phyloP scores from a whole-genome alignment of 1,140 invertebrate species.

The Leptopilina boulardi region DNA sequence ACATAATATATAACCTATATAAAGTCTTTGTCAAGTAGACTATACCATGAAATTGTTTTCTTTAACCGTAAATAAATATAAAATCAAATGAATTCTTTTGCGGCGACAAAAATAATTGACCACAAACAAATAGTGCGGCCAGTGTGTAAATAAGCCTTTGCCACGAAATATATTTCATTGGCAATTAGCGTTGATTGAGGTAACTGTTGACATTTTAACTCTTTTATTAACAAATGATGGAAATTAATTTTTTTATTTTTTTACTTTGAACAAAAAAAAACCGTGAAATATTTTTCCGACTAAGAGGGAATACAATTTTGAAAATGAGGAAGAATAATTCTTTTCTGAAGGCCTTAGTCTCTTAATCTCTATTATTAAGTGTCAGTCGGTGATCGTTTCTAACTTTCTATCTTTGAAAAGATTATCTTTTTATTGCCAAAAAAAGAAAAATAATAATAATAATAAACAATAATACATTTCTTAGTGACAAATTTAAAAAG shows the following conservation, averaged over 20 bases:
- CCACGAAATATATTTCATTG: conserved; percentile 16
- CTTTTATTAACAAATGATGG: not conserved
- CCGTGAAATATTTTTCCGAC: not conserved
- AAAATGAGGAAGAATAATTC: not conserved
- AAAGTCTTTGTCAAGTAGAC: not conserved
- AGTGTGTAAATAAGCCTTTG: conserved; percentile 23
- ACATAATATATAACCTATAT: not conserved
- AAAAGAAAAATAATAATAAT: too few relatives aligned
- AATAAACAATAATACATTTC: too few relatives aligned
- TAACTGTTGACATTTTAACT: not conserved
- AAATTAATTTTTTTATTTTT: not conserved
- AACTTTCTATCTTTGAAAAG: not conserved
- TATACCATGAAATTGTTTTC: not conserved
- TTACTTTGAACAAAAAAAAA: not conserved
- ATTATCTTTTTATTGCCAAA: not conserved
- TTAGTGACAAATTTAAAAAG: too few relatives aligned
- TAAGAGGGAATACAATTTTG: not conserved
- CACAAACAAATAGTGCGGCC: conserved; percentile 23
- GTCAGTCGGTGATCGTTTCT: conserved; percentile 20
- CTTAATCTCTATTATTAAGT: conserved; percentile 7
- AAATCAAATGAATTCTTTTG: conserved; percentile 5
- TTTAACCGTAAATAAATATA: not conserved
- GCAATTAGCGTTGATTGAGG: not conserved
- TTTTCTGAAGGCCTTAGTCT: conserved; percentile 9
- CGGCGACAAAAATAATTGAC: conserved; percentile 21